phyloP scores from a whole-genome alignment of 2,113 vertebrate species.

The Balaeniceps rex region DNA sequence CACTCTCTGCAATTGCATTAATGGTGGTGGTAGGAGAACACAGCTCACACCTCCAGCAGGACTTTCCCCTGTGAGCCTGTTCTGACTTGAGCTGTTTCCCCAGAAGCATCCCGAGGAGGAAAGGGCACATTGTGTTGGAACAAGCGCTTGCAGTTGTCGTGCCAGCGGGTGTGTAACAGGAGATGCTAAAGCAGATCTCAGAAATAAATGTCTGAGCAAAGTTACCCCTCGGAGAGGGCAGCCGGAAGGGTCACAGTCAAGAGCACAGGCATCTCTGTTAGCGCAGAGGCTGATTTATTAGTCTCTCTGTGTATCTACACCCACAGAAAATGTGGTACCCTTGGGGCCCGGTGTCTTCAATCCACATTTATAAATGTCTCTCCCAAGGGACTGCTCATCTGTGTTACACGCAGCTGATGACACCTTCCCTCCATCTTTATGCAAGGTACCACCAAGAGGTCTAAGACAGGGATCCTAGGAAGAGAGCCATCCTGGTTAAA shows the following conservation, averaged over 20 bases:
- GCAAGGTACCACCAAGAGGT: background rate
- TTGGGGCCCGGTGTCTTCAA: background rate
- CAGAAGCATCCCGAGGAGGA: background rate
- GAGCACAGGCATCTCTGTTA: background rate
- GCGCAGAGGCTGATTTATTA: background rate
- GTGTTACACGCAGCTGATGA: background rate
- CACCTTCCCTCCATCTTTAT: background rate
- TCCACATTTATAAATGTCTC: background rate
- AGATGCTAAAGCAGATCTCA: background rate
- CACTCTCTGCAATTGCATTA: rapidly evolving
- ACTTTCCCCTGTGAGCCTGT: background rate
- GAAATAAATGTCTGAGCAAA: background rate
- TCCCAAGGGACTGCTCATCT: background rate
- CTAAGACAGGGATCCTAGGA: background rate
- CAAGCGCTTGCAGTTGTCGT: background rate
- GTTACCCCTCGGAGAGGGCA: background rate
- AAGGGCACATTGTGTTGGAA: background rate
- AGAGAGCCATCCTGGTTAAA: background rate
- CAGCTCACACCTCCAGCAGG: background rate
- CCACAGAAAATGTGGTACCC: background rate
- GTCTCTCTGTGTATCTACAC: background rate
- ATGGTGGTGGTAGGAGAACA: background rate
- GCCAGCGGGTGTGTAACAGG: background rate
- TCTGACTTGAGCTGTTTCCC: background rate
- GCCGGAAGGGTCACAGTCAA: background rate